Evolutionary conservation across 2,113 vertebrate genomes (phyloP), one percentile per base, ranked within the genome.

Genomic region (Pelodiscus sinensis): DNA sequence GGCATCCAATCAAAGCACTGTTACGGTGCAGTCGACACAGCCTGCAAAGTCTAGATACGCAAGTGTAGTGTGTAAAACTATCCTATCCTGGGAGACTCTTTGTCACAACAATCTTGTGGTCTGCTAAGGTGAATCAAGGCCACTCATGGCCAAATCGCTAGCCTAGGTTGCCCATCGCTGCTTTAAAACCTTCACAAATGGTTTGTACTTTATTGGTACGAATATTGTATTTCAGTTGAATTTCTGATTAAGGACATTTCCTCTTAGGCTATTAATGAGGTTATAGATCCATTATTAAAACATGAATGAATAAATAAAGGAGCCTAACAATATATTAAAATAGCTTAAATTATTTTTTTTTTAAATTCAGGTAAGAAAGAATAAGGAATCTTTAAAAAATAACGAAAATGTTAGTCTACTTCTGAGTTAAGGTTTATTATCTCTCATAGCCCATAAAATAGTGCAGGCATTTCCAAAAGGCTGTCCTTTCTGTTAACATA

Each of bases 351-450:
- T 38, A 3, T 10, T 38, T 15, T 84, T 93, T 91, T 51, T 68
- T 71, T 71, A 10, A 21, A 90, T 81, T 4, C 29, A 92, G 50
- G 68, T 22, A 92, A 90, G 71, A 92, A 60, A 62, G 22, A 52
- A 54, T 0, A 24, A 31, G 73, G 3, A 18, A 55, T 38, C 6
- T 52, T 2, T 15, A 35, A 82, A 79, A 79, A 27, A 52, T 24
- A 71, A 96, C 91, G 68, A 22, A 94, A 88, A 85, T 89, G 54
- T 81, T 81, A 16, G 24, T 88, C 58, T 68, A 80, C 87, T 2
- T 82, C 19, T 29, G 51, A 77, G 38, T 22, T 77, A 21, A 77
- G 44, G 15, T 50, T 50, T 77, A 13, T 77, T 77, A 77, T 92
- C 19, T 87, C 11, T 12, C 18, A 9, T 75, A 91, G 35, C 62